A percentile compares a stretch with the other conserved stretches of the same genome.
Conservation (phyloP, 1,140 invertebrate genomes). For the Macrobrachium rosenbergii region DNA sequence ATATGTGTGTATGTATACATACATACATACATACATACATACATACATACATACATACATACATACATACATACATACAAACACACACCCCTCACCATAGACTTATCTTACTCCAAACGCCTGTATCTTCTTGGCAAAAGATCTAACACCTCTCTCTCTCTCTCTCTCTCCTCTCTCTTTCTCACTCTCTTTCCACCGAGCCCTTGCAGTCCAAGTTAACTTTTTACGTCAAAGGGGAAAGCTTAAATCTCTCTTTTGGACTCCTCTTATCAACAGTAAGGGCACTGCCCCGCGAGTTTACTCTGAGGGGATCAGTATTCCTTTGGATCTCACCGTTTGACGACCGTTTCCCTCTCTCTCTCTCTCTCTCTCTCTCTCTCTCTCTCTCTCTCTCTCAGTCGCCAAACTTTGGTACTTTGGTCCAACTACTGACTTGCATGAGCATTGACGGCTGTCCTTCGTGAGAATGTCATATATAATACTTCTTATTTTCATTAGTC, state of each 20-base stretch:
- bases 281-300: too few relatives aligned
- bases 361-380: too few relatives aligned
- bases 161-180: background rate
- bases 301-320: too few relatives aligned
- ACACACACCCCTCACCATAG: background rate
- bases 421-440: too few relatives aligned
- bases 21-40: conserved; percentile 29
- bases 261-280: background rate
- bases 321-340: too few relatives aligned
- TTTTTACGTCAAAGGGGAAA: too few relatives aligned
- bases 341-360: too few relatives aligned
- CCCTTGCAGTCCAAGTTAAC: background rate
- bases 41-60: conserved; percentile 32
- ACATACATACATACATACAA: conserved; percentile 18
- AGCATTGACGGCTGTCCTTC: too few relatives aligned
- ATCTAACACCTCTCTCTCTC: background rate
- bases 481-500: background rate
- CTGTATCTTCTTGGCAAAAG: background rate
- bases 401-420: too few relatives aligned
- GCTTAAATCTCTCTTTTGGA: background rate
- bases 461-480: too few relatives aligned
- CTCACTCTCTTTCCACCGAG: background rate
- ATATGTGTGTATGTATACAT: conserved; percentile 13
- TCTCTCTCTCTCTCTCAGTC: too few relatives aligned
- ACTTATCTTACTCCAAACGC: background rate